Evolutionary conservation across 2,113 vertebrate species (phyloP).

Genomic region (Clarias magur): DNA sequence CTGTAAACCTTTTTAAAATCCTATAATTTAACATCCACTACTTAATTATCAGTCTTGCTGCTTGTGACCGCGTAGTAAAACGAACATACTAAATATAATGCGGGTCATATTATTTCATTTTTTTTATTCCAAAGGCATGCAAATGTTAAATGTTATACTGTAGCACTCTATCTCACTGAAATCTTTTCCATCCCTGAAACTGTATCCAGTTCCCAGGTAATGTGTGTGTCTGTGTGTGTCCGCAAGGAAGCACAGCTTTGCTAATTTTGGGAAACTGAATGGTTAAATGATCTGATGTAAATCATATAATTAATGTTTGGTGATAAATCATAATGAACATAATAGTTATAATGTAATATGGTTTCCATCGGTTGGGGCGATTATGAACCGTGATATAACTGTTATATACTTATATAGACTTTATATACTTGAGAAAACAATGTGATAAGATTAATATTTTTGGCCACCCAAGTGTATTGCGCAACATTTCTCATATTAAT

Average conservation of each 20-base stretch:
- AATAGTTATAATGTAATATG: not conserved
- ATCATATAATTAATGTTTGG: not conserved
- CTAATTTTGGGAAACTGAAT: no score
- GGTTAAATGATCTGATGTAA: not conserved
- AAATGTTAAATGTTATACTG: constrained; percentile 4
- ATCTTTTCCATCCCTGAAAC: constrained; percentile 9
- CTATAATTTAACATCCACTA: not conserved
- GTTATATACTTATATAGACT: not conserved
- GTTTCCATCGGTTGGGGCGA: not conserved
- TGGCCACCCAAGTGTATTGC: not conserved
- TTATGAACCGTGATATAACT: not conserved
- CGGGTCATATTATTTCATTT: not conserved
- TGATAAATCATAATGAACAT: not conserved
- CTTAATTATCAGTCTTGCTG: not conserved
- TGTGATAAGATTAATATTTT: not conserved
- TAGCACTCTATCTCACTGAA: not conserved
- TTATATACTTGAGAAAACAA: not conserved
- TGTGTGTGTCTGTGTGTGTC: not conserved
- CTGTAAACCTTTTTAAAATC: not conserved
- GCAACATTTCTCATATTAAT: not conserved
- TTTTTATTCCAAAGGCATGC: not conserved
- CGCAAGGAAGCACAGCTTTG: not conserved
- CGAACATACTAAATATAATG: not conserved
- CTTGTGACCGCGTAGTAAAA: not conserved
- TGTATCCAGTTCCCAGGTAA: not conserved